Evolutionary conservation across 92 coral and sea anemone species (phyloP).

Genomic region (Phenganax subtilis): DNA sequence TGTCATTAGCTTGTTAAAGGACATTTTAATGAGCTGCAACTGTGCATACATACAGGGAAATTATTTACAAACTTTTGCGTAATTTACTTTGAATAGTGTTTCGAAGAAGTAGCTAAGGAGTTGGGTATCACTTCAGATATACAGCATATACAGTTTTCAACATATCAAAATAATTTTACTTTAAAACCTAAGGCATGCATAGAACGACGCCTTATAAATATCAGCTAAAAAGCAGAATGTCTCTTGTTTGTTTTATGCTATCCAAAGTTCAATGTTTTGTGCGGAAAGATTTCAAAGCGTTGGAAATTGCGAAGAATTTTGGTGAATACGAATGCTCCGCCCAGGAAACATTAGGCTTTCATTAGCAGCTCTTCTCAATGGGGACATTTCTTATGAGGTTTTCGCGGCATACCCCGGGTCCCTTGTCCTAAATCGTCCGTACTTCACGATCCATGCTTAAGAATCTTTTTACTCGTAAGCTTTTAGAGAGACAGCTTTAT

Average conservation of each 20-base stretch:
- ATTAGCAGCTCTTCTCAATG: slow-evolving; percentile 27
- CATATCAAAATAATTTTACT: too few species aligned
- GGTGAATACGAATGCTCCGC: slow-evolving; percentile 33
- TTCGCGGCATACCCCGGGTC: not conserved
- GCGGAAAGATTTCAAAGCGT: not conserved
- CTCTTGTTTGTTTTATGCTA: not conserved
- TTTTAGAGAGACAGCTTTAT: too few species aligned
- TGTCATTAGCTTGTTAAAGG: not conserved
- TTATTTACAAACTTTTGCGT: not conserved
- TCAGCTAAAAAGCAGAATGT: not conserved
- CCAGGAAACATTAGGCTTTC: slow-evolving; percentile 33
- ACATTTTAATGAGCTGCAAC: slow-evolving; percentile 14
- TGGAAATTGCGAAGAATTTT: slow-evolving; percentile 21
- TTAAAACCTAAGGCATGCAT: too few species aligned
- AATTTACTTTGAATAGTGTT: not conserved
- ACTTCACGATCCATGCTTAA: not conserved
- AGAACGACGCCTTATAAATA: too few species aligned
- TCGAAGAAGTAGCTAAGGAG: not conserved
- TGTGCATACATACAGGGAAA: not conserved
- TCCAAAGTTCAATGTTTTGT: not conserved
- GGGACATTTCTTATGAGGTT: slow-evolving; percentile 21
- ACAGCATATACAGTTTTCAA: too few species aligned
- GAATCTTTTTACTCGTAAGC: not conserved
- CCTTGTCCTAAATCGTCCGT: not conserved
- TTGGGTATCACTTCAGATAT: too few species aligned